Evolutionary conservation across 2,888 invertebrate species (phyloP).

Genomic region (Macrophya annulata): DNA sequence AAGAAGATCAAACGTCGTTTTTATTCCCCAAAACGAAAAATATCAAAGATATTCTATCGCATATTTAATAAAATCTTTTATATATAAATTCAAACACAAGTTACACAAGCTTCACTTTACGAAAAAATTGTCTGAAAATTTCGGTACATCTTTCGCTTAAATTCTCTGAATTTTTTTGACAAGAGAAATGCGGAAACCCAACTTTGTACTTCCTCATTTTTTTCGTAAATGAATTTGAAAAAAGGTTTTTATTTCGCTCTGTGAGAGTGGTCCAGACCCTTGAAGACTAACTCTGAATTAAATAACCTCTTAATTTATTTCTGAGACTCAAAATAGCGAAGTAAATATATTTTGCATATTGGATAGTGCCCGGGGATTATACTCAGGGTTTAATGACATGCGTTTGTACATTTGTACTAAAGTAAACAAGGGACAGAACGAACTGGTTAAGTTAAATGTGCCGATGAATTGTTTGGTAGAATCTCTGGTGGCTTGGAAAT

Average conservation of each 20-base stretch:
- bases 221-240: background rate
- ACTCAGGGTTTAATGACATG: slow-evolving; percentile 20
- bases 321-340: background rate
- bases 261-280: background rate
- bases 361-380: background rate
- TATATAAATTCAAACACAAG: background rate
- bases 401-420: background rate
- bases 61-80: background rate
- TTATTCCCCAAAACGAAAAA: background rate
- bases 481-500: background rate
- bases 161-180: background rate
- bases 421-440: background rate
- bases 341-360: background rate
- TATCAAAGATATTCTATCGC: background rate
- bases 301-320: background rate
- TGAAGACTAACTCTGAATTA: background rate
- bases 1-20: background rate
- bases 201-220: background rate
- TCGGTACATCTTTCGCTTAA: background rate
- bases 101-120: background rate
- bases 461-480: slow-evolving; percentile 22
- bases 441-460: background rate
- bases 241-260: background rate
- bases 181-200: background rate
- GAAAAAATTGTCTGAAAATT: background rate